Evolutionary conservation across 2,113 vertebrate genomes (phyloP).

Genomic region (Peromyscus californicus): DNA sequence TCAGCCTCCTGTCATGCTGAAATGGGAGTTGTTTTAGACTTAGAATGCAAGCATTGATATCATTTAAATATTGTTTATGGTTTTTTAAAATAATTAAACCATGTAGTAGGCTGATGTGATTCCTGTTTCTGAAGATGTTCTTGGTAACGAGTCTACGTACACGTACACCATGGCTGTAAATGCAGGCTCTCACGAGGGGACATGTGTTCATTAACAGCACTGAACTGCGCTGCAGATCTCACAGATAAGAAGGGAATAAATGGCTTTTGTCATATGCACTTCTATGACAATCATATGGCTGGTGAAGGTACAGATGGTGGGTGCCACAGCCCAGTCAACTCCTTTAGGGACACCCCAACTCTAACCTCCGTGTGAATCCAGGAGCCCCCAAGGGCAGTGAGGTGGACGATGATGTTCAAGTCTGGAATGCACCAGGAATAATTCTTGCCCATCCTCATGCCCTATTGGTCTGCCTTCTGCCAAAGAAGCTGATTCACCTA

Average conservation of each 20-base stretch:
- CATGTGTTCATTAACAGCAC: background rate
- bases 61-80: background rate
- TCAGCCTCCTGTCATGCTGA: background rate
- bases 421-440: background rate
- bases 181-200: no score
- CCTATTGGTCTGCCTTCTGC: fast-evolving
- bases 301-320: background rate
- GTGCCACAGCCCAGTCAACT: fast-evolving
- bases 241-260: background rate
- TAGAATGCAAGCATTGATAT: background rate
- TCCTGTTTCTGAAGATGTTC: background rate
- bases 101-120: background rate
- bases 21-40: background rate
- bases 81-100: background rate
- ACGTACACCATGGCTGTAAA: background rate
- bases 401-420: background rate
- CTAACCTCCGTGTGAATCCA: background rate
- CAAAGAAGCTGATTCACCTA: background rate
- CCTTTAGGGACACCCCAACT: background rate
- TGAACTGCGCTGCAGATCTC: background rate
- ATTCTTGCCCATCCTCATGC: background rate
- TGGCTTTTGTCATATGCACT: background rate
- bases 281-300: background rate
- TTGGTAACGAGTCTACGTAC: background rate
- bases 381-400: background rate